Conservation (phyloP, 2,888 invertebrate genomes). For the Drosophila yooni region DNA sequence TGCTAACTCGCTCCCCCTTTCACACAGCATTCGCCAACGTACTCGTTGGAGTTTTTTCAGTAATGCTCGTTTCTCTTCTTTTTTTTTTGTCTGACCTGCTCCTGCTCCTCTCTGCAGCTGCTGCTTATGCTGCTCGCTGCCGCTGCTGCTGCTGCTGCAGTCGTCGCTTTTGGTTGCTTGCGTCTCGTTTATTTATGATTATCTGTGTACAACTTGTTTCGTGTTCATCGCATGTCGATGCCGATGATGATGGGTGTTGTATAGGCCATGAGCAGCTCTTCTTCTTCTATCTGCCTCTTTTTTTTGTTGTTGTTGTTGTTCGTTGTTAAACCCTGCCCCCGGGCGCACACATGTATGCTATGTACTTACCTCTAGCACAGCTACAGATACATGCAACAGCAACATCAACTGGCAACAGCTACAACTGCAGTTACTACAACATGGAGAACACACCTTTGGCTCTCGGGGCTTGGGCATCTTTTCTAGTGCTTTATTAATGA, state of each 20-base stretch:
- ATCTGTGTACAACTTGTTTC: slow-evolving; percentile 82
- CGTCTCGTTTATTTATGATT: slow-evolving; percentile 82
- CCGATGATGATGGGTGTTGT: slow-evolving; percentile 67
- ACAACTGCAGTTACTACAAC: slow-evolving; percentile 12
- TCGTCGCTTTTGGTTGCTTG: slow-evolving; percentile 44
- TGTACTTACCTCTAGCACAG: slow-evolving; percentile 34
- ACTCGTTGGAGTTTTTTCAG: slow-evolving; percentile 4
- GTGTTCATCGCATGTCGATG: slow-evolving; percentile 79
- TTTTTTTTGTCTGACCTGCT: slow-evolving; percentile 12
- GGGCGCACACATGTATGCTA: slow-evolving; percentile 63
- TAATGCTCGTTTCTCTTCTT: slow-evolving; percentile 23
- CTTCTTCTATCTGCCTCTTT: slow-evolving; percentile 2
- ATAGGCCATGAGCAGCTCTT: slow-evolving; percentile 66
- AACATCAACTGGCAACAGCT: slow-evolving; percentile 4
- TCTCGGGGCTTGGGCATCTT: slow-evolving; percentile 23
- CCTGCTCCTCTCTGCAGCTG: background rate
- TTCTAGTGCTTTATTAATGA: slow-evolving; percentile 41
- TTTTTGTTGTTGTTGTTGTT: slow-evolving; percentile 59
- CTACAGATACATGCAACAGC: slow-evolving; percentile 29
- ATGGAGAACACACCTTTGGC: slow-evolving; percentile 54
- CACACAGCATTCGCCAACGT: slow-evolving; percentile 3
- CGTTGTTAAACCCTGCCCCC: slow-evolving; percentile 73
- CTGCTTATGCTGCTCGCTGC: background rate
- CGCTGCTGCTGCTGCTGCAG: slow-evolving; percentile 10
- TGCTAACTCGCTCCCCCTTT: slow-evolving; percentile 63